Evolutionary conservation across 1,140 invertebrate species (phyloP).

Genomic region (Rhopalosiphum maidis): DNA sequence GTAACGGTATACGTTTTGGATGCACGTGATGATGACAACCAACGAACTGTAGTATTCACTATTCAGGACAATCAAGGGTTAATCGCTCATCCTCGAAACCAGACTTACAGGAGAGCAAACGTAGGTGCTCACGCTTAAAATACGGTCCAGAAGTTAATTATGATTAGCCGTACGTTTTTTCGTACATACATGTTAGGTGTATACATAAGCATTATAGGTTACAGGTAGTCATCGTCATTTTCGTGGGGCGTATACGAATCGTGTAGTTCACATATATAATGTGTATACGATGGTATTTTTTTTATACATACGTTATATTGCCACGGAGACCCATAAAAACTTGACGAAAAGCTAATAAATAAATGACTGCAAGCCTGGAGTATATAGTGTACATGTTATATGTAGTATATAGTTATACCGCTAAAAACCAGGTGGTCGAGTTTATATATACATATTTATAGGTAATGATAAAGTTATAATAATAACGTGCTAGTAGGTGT

Average conservation of each 20-base stretch:
- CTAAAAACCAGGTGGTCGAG: neutral
- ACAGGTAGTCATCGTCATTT: neutral
- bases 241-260: slow-evolving; percentile 21
- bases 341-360: neutral
- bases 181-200: neutral
- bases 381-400: neutral
- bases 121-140: neutral
- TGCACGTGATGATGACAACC: neutral
- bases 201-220: neutral
- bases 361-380: neutral
- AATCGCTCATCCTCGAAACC: neutral
- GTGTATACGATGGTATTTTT: neutral
- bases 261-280: neutral
- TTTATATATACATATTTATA: neutral
- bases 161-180: slow-evolving; percentile 20
- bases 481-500: neutral
- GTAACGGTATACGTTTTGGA: neutral
- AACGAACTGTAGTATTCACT: neutral
- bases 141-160: neutral
- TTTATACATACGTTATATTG: neutral
- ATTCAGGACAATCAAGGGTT: neutral
- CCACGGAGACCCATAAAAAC: neutral
- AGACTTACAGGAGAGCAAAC: neutral
- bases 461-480: neutral
- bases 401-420: too few species aligned